Evolutionary conservation across 2,888 invertebrate genomes (phyloP), one percentile per base, ranked within the genome.

Genomic region (Lymantria monacha): DNA sequence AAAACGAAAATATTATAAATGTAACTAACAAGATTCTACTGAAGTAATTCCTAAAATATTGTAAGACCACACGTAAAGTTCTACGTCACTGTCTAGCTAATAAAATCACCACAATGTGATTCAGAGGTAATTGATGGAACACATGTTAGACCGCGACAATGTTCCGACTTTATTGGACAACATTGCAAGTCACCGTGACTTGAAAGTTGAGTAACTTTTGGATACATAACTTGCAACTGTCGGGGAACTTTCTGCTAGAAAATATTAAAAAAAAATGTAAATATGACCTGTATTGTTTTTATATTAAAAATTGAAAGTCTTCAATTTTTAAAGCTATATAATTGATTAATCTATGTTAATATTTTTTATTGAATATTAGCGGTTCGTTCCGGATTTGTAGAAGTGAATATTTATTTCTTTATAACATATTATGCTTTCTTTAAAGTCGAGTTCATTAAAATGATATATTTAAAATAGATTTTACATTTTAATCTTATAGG

Each of bases 51-150:
- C 31, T 12, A 9, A 36, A 30, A 30, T 12, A 42, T 42, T n/a
- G 30, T n/a, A n/a, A 33, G 44, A 40, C 37, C 14, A 36, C 46
- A 53, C 36, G 8, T 30, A 46, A 49, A 46, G 1, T 7, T 9
- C 12, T 14, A n/a, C 8, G 53, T 53, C 53, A 53, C 33, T 14
- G 48, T 48, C 15, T 37, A 48, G 49, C 63, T 63, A 63, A 60
- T 55, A 63, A 59, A 54, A 64, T 59, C 52, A 59, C 58, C 55
- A 59, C 67, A 55, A 56, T 63, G 54, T 61, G 55, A 57, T 51
- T 55, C 37, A 14, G 37, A 11, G 41, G 66, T 58, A 59, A 66
- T 67, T 54, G 55, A 67, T 66, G 22, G 53, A 53, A 53, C 53
- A 49, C 48, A 53, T 53, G 53, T 42, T 46, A 33, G 13, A 44